These are phyloP conservation scores for Coenobita brevimanus DNA, from an alignment of 1,140 invertebrate genomes.

Conservation along the genomic window DNA sequence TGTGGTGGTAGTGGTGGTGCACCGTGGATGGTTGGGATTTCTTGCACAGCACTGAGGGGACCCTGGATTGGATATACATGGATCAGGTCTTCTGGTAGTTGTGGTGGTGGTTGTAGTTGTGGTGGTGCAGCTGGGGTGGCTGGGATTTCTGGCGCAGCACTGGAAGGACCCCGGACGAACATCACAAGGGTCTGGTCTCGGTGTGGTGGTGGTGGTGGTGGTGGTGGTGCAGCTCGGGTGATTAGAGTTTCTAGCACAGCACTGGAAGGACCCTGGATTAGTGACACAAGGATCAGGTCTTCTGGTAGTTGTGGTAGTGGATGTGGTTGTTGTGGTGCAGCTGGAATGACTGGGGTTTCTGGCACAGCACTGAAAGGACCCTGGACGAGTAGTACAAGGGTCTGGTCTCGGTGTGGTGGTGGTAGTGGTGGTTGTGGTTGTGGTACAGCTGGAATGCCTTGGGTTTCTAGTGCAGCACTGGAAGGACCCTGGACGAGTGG, in stretches of 20 bases:
- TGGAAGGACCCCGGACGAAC: conserved; percentile 29
- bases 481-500: conserved; percentile 14
- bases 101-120: conserved; percentile 35
- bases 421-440: conserved; percentile 38
- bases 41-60: conserved; percentile 41
- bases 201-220: conserved; percentile 45
- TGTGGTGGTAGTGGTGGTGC: conserved; percentile 40
- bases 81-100: conserved; percentile 32
- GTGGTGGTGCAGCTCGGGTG: conserved; percentile 22
- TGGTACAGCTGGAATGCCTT: conserved; percentile 32
- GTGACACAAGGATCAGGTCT: not conserved
- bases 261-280: conserved; percentile 17
- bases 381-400: conserved; percentile 5
- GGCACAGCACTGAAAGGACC: conserved; percentile 19
- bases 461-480: conserved; percentile 52
- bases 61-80: conserved; percentile 34
- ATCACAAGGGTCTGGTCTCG: conserved; percentile 46
- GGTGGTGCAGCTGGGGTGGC: conserved; percentile 29
- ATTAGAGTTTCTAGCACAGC: conserved; percentile 11
- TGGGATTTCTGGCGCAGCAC: conserved; percentile 47
- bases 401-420: not conserved
- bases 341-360: conserved; percentile 20
- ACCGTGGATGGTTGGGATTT: conserved; percentile 40
- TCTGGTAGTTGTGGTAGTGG: not conserved
- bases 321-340: conserved; percentile 34